phyloP scores from a whole-genome alignment of 2,888 invertebrate species.

The Caenorhabditis plicata region DNA sequence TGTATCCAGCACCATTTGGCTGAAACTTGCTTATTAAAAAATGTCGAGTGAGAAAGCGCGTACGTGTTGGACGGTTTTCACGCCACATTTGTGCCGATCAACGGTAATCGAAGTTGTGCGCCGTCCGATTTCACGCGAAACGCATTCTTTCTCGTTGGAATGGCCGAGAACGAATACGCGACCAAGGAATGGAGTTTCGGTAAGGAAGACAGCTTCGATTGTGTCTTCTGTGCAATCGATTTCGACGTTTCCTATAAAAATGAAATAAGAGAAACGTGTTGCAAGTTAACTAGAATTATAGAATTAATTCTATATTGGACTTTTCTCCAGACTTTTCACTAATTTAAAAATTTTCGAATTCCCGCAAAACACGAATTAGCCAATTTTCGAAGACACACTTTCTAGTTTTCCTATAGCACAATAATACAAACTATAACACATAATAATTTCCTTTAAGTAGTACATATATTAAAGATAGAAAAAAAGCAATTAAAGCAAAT shows the following conservation, averaged over 20 bases:
- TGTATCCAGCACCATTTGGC: conserved; percentile 61
- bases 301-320: not conserved
- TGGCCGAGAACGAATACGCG: conserved; percentile 63
- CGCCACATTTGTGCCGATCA: conserved; percentile 58
- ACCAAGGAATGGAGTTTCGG: conserved; percentile 53
- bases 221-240: conserved; percentile 63
- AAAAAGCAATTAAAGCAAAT: not conserved
- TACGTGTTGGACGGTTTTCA: conserved; percentile 58
- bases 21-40: conserved; percentile 23
- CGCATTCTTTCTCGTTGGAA: conserved; percentile 59
- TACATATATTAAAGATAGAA: not conserved
- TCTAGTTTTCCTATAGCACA: conserved; percentile 3
- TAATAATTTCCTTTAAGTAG: too few species aligned
- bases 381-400: not conserved
- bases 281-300: too few species aligned
- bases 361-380: not conserved
- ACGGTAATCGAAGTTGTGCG: conserved; percentile 60
- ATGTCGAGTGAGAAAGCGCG: not conserved
- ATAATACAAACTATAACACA: not conserved
- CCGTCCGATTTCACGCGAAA: conserved; percentile 55
- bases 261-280: too few species aligned
- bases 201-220: conserved; percentile 63
- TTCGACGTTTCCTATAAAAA: conserved; percentile 59
- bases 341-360: not conserved
- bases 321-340: not conserved